phyloP scores from a whole-genome alignment of 2,113 vertebrate genomes.

The Eonycteris spelaea region DNA sequence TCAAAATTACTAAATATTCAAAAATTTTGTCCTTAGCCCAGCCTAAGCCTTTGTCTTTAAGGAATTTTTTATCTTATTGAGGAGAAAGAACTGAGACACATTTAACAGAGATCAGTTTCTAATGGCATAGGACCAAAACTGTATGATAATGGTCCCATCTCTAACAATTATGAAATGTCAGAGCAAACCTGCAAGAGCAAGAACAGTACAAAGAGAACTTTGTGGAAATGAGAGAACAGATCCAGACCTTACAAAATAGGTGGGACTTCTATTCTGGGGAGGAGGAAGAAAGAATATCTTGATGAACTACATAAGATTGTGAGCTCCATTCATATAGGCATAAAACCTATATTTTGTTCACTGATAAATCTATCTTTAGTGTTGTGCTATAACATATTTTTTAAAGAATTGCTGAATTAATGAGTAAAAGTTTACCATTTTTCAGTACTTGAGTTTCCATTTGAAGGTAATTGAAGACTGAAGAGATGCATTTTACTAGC shows the following conservation, averaged over 20 bases:
- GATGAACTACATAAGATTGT: neutral
- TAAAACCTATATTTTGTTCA: neutral
- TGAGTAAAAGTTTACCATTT: neutral
- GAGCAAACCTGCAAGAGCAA: neutral
- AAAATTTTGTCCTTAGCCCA: neutral
- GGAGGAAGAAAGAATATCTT: neutral
- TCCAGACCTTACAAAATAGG: neutral
- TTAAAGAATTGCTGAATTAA: neutral
- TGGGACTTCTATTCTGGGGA: neutral
- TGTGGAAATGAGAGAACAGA: neutral
- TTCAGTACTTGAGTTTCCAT: conserved; percentile 7
- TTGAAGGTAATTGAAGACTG: neutral
- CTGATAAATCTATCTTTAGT: neutral
- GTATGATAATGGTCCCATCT: neutral
- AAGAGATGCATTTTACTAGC: neutral
- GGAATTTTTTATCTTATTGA: neutral
- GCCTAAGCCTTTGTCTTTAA: neutral
- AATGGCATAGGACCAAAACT: neutral
- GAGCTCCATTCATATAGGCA: neutral
- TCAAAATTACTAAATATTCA: neutral
- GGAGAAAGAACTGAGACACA: neutral
- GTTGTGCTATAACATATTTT: neutral
- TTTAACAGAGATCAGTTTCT: neutral
- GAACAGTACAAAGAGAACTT: neutral
- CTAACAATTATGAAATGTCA: neutral